Evolutionary conservation across 2,888 invertebrate genomes (phyloP), one percentile per base, ranked within the genome.

Genomic region (Melanophora roralis): DNA sequence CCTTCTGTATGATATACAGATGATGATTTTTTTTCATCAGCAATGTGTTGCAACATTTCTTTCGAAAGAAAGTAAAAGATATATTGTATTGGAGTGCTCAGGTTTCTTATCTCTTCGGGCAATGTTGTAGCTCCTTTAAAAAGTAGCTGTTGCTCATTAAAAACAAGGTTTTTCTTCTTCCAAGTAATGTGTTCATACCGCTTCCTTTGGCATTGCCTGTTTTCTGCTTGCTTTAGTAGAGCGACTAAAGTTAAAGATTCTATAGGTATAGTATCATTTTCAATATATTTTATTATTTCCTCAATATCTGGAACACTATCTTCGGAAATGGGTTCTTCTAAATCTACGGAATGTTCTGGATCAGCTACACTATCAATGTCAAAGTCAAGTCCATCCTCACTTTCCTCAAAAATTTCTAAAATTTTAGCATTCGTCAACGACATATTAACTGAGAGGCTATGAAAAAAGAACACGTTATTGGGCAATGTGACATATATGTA

Each of bases 311-410:
- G 27, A 36, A 6, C 19, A 49, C 12, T 12, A 47, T 32, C 32
- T 43, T 27, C 8, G n/a, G n/a, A n/a, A n/a, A n/a, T n/a, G n/a
- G n/a, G n/a, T 7, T 60, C 45, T 62, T 47, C 12, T 7, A 19
- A 9, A 49, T 38, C 64, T 32, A 9, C 27, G 14, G 16, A 49
- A 64, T 16, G 36, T 38, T 47, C 47, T 27, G 3, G 11, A 43
- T 67, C 55, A 67, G 19, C 55, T 32, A 55, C 19, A 67, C 55
- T 55, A 45, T 67, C 43, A 45, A 55, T 34, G 3, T 67, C 40
- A 14, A 43, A 67, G 27, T 55, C 55, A 67, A 64, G 23, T 21
- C 21, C 27, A 43, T 43, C 43, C 34, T 45, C 55, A 55, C 40
- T 43, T 53, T 45, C 67, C n/a, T 67, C 32, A 21, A 51, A 16